phyloP scores from a whole-genome alignment of 2,888 invertebrate species.

The Ptychoptera albimana region DNA sequence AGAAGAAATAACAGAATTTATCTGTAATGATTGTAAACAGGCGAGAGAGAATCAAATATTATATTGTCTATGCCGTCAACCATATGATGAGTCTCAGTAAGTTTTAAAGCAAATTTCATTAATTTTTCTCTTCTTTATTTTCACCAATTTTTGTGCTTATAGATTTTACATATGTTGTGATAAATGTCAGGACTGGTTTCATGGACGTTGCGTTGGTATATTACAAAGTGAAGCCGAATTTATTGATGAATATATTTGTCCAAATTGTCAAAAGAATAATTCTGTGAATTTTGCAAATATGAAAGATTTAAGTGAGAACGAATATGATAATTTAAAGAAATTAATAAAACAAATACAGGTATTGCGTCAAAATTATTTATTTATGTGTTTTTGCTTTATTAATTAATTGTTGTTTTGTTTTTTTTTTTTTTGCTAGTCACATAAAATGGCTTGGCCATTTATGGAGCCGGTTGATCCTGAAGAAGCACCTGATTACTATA shows the following conservation, averaged over 20 bases:
- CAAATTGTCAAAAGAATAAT: constrained; percentile 83
- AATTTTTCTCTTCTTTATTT: not conserved
- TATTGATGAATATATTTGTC: constrained; percentile 93
- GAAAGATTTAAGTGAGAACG: constrained; percentile 63
- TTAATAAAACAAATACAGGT: constrained; percentile 82
- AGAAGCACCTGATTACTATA: constrained; percentile 94
- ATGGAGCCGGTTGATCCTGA: constrained; percentile 92
- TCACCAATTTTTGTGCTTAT: constrained; percentile 6
- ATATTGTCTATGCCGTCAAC: constrained; percentile 90
- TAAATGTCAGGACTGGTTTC: constrained; percentile 98
- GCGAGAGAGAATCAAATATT: constrained; percentile 81
- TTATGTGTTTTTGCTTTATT: too few relatives aligned
- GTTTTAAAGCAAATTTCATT: constrained; percentile 21
- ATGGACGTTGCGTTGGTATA: constrained; percentile 92
- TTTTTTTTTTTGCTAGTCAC: constrained; percentile 42
- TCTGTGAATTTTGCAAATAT: constrained; percentile 80
- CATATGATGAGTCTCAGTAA: constrained; percentile 94
- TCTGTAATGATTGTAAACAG: constrained; percentile 72
- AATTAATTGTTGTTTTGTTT: not conserved
- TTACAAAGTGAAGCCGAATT: constrained; percentile 85
- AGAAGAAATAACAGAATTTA: constrained; percentile 76
- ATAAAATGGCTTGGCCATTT: constrained; percentile 97
- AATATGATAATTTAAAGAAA: constrained; percentile 68
- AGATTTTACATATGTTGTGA: constrained; percentile 99
- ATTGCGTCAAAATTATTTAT: constrained; percentile 13